These are phyloP conservation scores for Xenopus laevis DNA, from an alignment of 2,113 vertebrate species.

Conservation along the genomic window DNA sequence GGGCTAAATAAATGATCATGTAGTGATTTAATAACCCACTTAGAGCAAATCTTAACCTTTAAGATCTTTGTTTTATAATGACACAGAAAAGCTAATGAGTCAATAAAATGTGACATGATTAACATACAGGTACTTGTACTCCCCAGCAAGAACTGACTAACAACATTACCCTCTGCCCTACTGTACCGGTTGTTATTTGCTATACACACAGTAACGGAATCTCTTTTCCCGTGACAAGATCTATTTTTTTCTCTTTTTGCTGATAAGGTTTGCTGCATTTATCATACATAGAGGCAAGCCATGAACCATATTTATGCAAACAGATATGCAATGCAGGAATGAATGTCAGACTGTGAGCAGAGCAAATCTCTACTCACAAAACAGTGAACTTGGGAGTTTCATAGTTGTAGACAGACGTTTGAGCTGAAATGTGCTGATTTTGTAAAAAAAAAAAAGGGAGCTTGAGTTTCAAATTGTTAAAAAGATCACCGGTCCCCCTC, in stretches of 20 bases:
- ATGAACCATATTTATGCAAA: neutral
- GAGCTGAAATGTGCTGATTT: no score
- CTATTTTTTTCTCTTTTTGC: neutral
- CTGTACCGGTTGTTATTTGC: constrained; percentile 6
- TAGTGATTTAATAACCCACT: no score
- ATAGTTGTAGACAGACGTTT: no score
- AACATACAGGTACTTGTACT: constrained; percentile 1
- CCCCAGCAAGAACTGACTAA: constrained; percentile 4
- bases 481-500: no score
- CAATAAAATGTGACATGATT: constrained; percentile 7
- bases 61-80: neutral
- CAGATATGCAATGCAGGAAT: no score
- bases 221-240: constrained; percentile 1
- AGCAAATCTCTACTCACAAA: no score
- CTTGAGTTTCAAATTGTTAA: no score
- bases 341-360: no score
- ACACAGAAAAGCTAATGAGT: constrained; percentile 13
- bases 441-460: no score
- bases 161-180: constrained; percentile 2
- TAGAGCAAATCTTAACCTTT: no score
- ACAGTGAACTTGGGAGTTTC: no score
- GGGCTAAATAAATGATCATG: no score
- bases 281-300: neutral
- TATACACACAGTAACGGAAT: neutral
- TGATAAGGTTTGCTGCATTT: neutral